These are phyloP conservation scores for Numida meleagris DNA, from an alignment of 2,113 vertebrate species.

Conservation along the genomic window DNA sequence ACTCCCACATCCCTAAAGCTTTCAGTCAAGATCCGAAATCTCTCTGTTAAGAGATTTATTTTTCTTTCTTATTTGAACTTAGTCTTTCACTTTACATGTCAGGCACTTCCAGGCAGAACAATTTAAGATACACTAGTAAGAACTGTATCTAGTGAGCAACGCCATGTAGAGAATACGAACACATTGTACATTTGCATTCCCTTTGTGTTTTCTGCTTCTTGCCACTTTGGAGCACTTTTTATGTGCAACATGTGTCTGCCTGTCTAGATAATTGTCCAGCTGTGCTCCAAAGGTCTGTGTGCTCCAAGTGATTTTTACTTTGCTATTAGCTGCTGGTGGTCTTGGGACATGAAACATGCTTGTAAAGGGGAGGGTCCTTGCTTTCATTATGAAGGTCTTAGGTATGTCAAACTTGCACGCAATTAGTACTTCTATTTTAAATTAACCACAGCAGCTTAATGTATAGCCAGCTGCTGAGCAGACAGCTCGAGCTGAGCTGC, in stretches of 20 bases:
- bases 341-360: not conserved
- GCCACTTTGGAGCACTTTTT: not conserved
- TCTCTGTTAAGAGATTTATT: not conserved
- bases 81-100: not conserved
- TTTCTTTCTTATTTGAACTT: not conserved
- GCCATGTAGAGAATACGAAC: fast-evolving
- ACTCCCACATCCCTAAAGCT: not conserved
- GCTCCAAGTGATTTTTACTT: not conserved
- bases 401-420: not conserved
- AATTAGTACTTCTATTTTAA: not conserved
- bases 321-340: not conserved
- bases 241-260: not conserved
- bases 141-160: not conserved
- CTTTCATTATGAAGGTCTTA: not conserved
- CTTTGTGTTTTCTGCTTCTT: not conserved
- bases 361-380: not conserved
- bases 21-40: not conserved
- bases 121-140: not conserved
- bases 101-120: not conserved
- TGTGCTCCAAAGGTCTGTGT: not conserved
- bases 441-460: not conserved
- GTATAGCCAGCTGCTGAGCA: not conserved
- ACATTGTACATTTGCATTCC: not conserved
- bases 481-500: not conserved
- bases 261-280: not conserved